Evolutionary conservation across 2,113 vertebrate species (phyloP).

Genomic region (Agapornis roseicollis): DNA sequence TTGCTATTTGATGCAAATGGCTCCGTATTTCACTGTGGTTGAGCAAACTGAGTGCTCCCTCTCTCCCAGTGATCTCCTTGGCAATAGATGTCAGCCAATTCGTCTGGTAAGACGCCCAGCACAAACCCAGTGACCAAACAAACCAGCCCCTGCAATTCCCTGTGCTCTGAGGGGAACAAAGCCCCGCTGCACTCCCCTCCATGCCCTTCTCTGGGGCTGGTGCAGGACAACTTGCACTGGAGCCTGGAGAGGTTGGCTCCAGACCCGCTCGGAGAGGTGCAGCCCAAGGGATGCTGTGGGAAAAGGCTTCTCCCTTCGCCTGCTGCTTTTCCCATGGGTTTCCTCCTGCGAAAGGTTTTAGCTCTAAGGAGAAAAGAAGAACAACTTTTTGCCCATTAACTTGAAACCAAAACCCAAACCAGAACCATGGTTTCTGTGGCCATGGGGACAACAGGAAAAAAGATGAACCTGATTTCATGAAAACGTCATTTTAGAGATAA

Average conservation of each 20-base stretch:
- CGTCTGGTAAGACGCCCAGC: not conserved
- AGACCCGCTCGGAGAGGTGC: not conserved
- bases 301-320: not conserved
- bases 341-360: not conserved
- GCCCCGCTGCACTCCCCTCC: not conserved
- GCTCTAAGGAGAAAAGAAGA: not conserved
- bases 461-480: not conserved
- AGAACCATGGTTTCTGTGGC: not conserved
- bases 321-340: not conserved
- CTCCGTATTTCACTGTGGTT: conserved; percentile 29
- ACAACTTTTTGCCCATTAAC: not conserved
- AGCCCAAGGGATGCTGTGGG: fast-evolving
- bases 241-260: not conserved
- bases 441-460: not conserved
- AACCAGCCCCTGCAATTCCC: conserved; percentile 60
- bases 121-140: conserved; percentile 44
- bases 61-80: conserved; percentile 54
- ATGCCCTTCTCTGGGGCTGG: not conserved
- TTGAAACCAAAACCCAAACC: not conserved
- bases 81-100: conserved; percentile 65
- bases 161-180: conserved; percentile 15
- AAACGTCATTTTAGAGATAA: not conserved
- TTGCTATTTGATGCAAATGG: conserved; percentile 53
- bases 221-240: not conserved
- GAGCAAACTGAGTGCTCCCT: conserved; percentile 43